phyloP scores from a whole-genome alignment of 1,140 invertebrate species.

The Diuraphis noxia region DNA sequence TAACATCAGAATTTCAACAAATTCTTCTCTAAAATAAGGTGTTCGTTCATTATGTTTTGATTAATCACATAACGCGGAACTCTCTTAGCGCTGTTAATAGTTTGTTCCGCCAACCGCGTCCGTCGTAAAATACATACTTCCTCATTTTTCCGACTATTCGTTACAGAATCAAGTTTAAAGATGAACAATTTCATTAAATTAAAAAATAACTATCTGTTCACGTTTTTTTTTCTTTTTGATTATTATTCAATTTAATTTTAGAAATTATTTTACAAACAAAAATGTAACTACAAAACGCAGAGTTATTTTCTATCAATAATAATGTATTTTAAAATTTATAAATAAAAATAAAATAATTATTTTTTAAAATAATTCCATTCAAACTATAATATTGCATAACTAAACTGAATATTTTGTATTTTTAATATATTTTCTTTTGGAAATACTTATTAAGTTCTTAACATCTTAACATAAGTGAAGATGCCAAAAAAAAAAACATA shows the following conservation, averaged over 20 bases:
- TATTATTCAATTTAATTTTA: not conserved
- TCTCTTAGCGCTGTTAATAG: conserved; percentile 35
- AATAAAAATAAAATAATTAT: not conserved
- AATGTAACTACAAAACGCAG: not conserved
- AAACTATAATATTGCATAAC: not conserved
- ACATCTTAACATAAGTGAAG: not conserved
- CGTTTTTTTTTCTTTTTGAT: not conserved
- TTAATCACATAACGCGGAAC: conserved; percentile 37
- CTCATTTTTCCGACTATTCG: conserved; percentile 23
- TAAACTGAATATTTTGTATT: not conserved
- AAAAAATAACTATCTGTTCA: not conserved
- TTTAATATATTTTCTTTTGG: not conserved
- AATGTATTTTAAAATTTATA: not conserved
- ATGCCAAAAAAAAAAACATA: not conserved
- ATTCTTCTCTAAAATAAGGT: not conserved
- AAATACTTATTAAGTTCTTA: not conserved
- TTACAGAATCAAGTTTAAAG: conserved; percentile 7
- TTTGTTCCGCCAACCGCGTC: conserved; percentile 12
- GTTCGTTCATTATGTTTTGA: conserved; percentile 31
- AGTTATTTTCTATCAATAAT: too few species aligned
- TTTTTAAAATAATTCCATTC: not conserved
- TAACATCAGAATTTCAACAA: not conserved
- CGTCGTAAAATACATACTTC: conserved; percentile 8
- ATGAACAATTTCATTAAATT: conserved; percentile 21
- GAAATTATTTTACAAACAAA: not conserved